Evolutionary conservation across 2,888 invertebrate genomes (phyloP).

Genomic region (Apamea epomidion): DNA sequence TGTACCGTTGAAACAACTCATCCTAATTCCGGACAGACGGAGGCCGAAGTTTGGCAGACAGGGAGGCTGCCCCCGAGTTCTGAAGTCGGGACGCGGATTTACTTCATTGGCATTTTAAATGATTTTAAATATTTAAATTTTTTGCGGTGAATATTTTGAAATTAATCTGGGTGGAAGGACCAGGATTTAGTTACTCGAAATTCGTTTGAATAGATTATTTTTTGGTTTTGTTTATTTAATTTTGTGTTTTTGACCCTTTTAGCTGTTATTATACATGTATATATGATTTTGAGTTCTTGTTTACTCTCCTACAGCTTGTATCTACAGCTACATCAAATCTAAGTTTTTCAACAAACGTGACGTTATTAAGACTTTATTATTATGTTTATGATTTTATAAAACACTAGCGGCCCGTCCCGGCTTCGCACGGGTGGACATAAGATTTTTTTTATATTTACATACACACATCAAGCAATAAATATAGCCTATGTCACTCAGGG

Average conservation of each 20-base stretch:
- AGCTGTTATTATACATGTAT: background rate
- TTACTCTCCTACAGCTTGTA: background rate
- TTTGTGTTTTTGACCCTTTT: background rate
- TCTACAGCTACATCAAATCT: background rate
- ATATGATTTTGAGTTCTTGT: background rate
- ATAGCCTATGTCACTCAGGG: no score
- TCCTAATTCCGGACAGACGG: constrained; percentile 61
- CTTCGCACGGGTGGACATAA: no score
- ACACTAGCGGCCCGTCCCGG: no score
- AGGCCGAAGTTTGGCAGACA: constrained; percentile 67
- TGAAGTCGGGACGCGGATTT: constrained; percentile 36
- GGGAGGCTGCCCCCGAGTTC: constrained; percentile 22
- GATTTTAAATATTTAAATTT: constrained; percentile 51
- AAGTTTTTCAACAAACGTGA: no score
- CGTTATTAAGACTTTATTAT: no score
- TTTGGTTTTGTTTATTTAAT: background rate
- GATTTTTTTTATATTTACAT: no score
- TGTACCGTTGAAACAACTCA: constrained; percentile 73
- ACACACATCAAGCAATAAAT: no score
- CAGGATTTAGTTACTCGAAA: constrained; percentile 9
- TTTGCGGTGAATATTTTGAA: constrained; percentile 46
- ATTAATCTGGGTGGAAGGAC: constrained; percentile 24
- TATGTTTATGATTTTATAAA: no score
- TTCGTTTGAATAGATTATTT: constrained; percentile 5
- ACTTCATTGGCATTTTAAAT: constrained; percentile 53